These are phyloP conservation scores for Phytoseiulus persimilis DNA, from an alignment of 2,888 invertebrate genomes.

Conservation along the genomic window DNA sequence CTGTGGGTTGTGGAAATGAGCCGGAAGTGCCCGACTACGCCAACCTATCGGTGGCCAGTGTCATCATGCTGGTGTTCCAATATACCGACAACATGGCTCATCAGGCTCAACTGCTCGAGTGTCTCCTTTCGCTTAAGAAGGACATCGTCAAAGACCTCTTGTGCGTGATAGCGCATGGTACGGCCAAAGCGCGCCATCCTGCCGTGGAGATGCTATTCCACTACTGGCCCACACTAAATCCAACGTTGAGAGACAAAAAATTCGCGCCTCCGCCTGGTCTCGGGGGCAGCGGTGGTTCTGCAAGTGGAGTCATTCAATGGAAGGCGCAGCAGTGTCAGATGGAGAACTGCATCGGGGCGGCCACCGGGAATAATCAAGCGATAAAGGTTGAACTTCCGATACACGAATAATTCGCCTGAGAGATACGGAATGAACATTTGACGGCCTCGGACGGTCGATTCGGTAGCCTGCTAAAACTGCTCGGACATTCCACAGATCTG, in stretches of 20 bases:
- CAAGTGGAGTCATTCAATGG: slow-evolving; percentile 61
- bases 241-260: slow-evolving; percentile 76
- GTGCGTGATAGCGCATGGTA: slow-evolving; percentile 92
- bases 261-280: slow-evolving; percentile 30
- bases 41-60: slow-evolving; percentile 59
- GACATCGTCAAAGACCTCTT: slow-evolving; percentile 84
- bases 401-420: not conserved
- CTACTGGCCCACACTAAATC: slow-evolving; percentile 97
- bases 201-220: slow-evolving; percentile 94
- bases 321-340: slow-evolving; percentile 65
- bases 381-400: slow-evolving; percentile 49
- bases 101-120: slow-evolving; percentile 91
- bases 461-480: too few relatives aligned
- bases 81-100: slow-evolving; percentile 88
- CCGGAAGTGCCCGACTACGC: slow-evolving; percentile 47
- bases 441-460: too few relatives aligned
- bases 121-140: slow-evolving; percentile 84
- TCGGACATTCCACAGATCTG: slow-evolving; percentile 63
- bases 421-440: too few relatives aligned
- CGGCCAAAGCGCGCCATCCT: slow-evolving; percentile 80
- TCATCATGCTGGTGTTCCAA: slow-evolving; percentile 95
- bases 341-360: slow-evolving; percentile 66
- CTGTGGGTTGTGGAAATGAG: slow-evolving; percentile 40
- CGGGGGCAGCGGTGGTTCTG: slow-evolving; percentile 9
- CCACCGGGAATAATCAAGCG: slow-evolving; percentile 50